A percentile compares a stretch with the other conserved stretches of the same genome.
These are phyloP conservation scores for Cryptotermes secundus DNA, from an alignment of 1,140 invertebrate species.

Conservation along the genomic window DNA sequence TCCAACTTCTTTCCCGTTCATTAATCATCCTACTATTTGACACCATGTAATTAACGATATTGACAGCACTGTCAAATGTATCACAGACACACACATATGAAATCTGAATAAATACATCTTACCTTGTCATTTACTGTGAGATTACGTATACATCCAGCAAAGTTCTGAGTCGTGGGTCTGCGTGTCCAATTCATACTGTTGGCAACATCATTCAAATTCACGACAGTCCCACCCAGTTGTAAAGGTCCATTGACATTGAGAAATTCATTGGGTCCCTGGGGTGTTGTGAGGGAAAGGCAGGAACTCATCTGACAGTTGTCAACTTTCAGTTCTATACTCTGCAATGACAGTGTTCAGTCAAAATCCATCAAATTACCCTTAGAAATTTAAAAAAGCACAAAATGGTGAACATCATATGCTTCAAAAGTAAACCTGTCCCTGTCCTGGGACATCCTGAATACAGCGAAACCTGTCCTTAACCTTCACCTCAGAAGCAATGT, in stretches of 20 bases:
- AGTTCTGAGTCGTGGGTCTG: constrained; percentile 64
- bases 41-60: no score
- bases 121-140: constrained; percentile 76
- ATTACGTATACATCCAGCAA: constrained; percentile 83
- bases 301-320: constrained; percentile 71
- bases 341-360: constrained; percentile 35
- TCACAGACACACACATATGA: no score
- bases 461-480: no score
- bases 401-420: no score
- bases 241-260: constrained; percentile 87
- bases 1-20: no score
- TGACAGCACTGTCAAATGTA: no score
- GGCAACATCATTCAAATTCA: constrained; percentile 60
- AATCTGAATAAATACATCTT: no score
- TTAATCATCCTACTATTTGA: no score
- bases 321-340: constrained; percentile 72
- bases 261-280: constrained; percentile 69
- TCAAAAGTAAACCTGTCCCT: no score
- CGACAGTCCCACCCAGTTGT: constrained; percentile 78
- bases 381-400: background rate
- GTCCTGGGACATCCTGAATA: no score
- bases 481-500: no score
- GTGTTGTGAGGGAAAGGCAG: constrained; percentile 68
- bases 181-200: constrained; percentile 58
- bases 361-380: background rate